Evolutionary conservation across 1,140 invertebrate species (phyloP), one percentile per base, ranked within the genome.

Genomic region (Euura lappo): DNA sequence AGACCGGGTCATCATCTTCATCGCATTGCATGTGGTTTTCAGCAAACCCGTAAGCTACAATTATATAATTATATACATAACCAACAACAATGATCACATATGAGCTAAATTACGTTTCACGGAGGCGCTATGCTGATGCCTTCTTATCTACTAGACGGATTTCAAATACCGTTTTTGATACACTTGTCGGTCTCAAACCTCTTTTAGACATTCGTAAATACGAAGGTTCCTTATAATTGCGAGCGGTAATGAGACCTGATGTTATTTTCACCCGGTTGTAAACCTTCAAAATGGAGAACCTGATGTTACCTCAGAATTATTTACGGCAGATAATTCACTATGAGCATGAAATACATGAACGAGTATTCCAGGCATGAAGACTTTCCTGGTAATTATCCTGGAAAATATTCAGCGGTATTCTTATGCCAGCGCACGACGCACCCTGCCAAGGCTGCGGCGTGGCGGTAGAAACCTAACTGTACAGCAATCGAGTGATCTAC

Each of bases 401-500:
- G 28, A 28, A 28, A 28, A 28, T 28, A 28, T 28, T 28, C 28
- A 28, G 51, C 51, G 51, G 13, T n/a, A 8, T 60, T 60, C 2
- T 60, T 60, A 60, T n/a, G 3, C 51, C 10, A n/a, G 51, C 51
- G 6, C 13, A 60, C 10, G 3, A 60, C 51, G 51, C 51, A 60
- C 51, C 51, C 51, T n/a, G 51, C 51, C 51, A 60, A 60, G 51
- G 51, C 51, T 60, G 51, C 51, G 51, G 28, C 28, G 28, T 28
- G 28, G 51, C 13, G 8, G 51, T 60, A 60, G 10, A 8, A 60
- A 6, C 13, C 51, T 60, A 60, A 60, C 51, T 60, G 51, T 60
- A 60, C 51, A 60, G 51, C 51, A 60, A 60, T 60, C 51, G 51
- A 60, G 51, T 60, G 51, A 60, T 60, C 51, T 60, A 60, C 51